Evolutionary conservation across 2,888 invertebrate genomes (phyloP).

Genomic region (Nemotelus nigrinus): DNA sequence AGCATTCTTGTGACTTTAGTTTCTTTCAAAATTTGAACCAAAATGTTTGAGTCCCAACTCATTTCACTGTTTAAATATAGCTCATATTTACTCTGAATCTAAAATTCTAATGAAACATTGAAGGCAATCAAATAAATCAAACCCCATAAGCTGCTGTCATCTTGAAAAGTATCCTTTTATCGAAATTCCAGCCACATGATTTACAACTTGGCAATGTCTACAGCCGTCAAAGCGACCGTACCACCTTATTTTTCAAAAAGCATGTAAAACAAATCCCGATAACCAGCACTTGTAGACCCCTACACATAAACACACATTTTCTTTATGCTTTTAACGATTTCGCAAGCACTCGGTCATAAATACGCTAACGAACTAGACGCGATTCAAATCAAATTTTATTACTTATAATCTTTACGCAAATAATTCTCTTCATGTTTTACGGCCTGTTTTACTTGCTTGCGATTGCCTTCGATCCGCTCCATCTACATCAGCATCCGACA

Average conservation of each 20-base stretch:
- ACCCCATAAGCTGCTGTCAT: no score
- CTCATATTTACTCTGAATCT: no score
- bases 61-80: no score
- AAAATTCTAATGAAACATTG: no score
- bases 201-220: no score
- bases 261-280: slow-evolving; percentile 25
- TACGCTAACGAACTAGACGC: slow-evolving; percentile 26
- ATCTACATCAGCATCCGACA: not conserved
- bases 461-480: not conserved
- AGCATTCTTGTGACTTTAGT: no score
- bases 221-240: no score
- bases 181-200: no score
- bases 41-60: no score
- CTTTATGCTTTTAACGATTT: slow-evolving; percentile 29
- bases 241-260: slow-evolving; percentile 2
- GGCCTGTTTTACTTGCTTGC: not conserved
- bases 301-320: not conserved
- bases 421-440: slow-evolving; percentile 28
- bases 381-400: slow-evolving; percentile 36
- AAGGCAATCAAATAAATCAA: no score
- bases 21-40: no score
- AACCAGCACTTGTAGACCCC: slow-evolving; percentile 24
- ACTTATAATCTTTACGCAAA: slow-evolving; percentile 38
- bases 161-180: no score
- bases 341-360: slow-evolving; percentile 31